Evolutionary conservation across 2,797 vertebrate species (phyloP), one percentile per base, ranked within the genome.

Genomic region (Enteromius trimaculatus): DNA sequence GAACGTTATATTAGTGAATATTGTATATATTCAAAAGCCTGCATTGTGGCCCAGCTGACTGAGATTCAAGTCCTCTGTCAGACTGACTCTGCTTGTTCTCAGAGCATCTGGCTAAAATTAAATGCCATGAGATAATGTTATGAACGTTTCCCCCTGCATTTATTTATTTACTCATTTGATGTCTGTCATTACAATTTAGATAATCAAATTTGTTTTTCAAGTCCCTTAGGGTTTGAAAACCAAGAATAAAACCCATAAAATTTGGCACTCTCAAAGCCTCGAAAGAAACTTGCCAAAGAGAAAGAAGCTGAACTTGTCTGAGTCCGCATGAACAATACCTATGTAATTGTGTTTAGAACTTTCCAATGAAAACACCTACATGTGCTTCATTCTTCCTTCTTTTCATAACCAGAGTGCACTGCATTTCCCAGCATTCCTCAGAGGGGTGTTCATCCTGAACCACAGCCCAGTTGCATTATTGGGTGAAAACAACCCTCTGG

Each of bases 141-240:
- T 76, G 60, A 76, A 66, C 64, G 58, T 55, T 82, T 68, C 34
- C 51, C 62, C 64, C 62, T 39, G 51, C 16, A 53, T 53, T 66
- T 68, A 82, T 82, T 82, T 82, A 82, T 82, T 82, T 77, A 82
- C 72, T 68, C 49, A 82, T 82, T 55, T 79, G 60, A 76, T 68
- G 47, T 77, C 49, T 76, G 71, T 66, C 80, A 75, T 75, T 76
- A 55, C 71, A 75, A 55, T 82, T 68, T 76, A 66, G 34, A 76
- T 68, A 66, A 68, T 82, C 31, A 29, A 23, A 68, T 76, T 82
- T 31, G 71, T n/a, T 76, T 55, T 76, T 78, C 60, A 65, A 66
- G 6, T 44, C 80, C 62, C 71, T 66, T 14, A n/a, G 71, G 70
- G 44, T 65, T n/a, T 66, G n/a, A 76, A 29, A 66, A 74, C 34